Conservation (phyloP, 2,113 vertebrate genomes). For the Pluvialis apricaria region DNA sequence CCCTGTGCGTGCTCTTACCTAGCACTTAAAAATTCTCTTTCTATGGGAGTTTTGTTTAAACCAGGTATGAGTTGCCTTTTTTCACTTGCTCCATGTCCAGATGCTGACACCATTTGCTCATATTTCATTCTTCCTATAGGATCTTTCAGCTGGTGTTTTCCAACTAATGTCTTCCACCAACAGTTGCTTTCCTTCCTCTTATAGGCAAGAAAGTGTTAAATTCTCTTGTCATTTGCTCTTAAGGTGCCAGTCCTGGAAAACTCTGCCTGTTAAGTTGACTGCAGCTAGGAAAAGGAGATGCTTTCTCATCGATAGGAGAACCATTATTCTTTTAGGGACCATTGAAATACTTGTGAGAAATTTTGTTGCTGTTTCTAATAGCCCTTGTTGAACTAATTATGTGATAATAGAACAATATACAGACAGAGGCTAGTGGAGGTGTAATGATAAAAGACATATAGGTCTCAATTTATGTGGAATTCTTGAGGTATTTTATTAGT, state of each 20-base stretch:
- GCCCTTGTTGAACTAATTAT: background rate
- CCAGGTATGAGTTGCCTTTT: background rate
- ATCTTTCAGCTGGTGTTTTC: background rate
- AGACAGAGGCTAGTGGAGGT: background rate
- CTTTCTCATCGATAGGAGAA: background rate
- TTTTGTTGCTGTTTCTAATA: background rate
- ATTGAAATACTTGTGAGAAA: background rate
- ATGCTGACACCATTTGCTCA: background rate
- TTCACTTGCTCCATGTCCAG: background rate
- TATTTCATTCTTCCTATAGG: background rate
- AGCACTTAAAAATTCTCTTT: background rate
- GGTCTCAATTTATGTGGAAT: background rate
- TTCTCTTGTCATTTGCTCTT: background rate
- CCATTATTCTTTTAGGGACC: background rate
- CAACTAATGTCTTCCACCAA: background rate
- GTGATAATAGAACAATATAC: background rate
- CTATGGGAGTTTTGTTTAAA: background rate
- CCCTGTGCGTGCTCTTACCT: background rate
- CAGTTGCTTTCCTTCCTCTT: background rate
- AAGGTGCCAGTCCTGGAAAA: background rate
- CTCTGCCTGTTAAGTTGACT: background rate
- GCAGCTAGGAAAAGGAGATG: background rate
- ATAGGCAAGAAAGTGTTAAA: background rate
- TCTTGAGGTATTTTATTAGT: background rate
- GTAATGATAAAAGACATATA: background rate